These are phyloP conservation scores for Porphyrio hochstetteri DNA, from an alignment of 2,113 vertebrate genomes.

Conservation along the genomic window DNA sequence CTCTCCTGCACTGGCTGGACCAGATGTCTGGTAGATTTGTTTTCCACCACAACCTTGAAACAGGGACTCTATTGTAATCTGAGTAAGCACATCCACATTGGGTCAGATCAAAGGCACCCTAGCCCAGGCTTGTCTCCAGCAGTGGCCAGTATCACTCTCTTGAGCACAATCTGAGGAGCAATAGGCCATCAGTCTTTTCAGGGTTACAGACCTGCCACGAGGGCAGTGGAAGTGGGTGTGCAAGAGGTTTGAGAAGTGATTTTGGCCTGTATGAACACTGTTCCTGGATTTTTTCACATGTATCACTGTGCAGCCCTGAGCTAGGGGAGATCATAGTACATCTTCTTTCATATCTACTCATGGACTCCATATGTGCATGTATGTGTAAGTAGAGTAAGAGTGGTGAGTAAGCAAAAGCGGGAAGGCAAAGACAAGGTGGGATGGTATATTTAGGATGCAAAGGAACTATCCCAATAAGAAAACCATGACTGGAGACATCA, in stretches of 20 bases:
- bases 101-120: neutral
- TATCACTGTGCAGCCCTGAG: neutral
- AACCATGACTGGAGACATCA: neutral
- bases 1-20: neutral
- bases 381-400: neutral
- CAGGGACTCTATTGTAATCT: neutral
- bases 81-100: neutral
- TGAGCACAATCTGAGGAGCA: neutral
- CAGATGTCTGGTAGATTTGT: neutral
- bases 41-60: neutral
- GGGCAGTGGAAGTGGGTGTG: neutral
- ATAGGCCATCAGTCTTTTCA: neutral
- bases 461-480: neutral
- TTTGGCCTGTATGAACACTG: neutral
- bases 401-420: neutral
- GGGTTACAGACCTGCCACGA: neutral
- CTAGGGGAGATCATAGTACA: neutral
- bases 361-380: neutral
- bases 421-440: neutral
- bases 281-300: neutral
- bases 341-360: neutral
- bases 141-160: neutral
- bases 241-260: neutral
- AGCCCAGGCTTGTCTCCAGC: neutral
- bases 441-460: neutral